Base-by-base conservation (phyloP, 1,140 invertebrate genomes). In the Cydia pomonella region DNA sequence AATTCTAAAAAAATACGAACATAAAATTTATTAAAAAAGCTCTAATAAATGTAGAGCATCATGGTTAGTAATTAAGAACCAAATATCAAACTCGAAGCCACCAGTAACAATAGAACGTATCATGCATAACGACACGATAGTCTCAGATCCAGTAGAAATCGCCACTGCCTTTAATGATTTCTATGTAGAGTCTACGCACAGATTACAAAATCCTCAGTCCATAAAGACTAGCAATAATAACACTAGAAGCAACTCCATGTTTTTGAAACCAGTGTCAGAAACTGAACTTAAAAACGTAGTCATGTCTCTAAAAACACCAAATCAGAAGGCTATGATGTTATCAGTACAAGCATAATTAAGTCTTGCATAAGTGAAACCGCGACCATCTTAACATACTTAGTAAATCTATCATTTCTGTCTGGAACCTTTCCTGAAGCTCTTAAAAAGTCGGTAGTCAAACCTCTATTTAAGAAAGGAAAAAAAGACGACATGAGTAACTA, bases 331-430 rank as follows among this genome's bases (percentile, higher is more conserved):
- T 66, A 25, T 23, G 63, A 66, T 66, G 63, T 25, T 7, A 66
- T 66, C 5, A 25, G 63, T 33, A 66, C 63, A 66, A 27, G 63
- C 23, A 27, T 66, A 23, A 66, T 66, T 4, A 66, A 66, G 63
- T n/a, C 16, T 5, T 13, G 63, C 63, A 66, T 23, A 10, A 23
- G 9, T 10, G 23, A 66, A 66, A n/a, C 29, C 10, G 21, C 3
- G 13, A 10, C 7, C 13, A 66, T 66, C 7, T 16, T 66, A 25
- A 27, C 63, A 27, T 10, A 66, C 21, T 66, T 66, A 27, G 29
- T 66, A 16, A 66, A 66, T 33, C 25, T 12, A 16, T 66, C 63
- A 6, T 66, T 66, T 27, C 9, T 21, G n/a, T 21, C 59, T 62
- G 59, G 59, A 18, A 62, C 23, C 9, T 62, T 62, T 9, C 59